Percentiles rank a stretch among this genome's conserved stretches.
These are phyloP conservation scores for Hydroisotoma schaefferi DNA, from an alignment of 2,888 invertebrate species.

Conservation along the genomic window DNA sequence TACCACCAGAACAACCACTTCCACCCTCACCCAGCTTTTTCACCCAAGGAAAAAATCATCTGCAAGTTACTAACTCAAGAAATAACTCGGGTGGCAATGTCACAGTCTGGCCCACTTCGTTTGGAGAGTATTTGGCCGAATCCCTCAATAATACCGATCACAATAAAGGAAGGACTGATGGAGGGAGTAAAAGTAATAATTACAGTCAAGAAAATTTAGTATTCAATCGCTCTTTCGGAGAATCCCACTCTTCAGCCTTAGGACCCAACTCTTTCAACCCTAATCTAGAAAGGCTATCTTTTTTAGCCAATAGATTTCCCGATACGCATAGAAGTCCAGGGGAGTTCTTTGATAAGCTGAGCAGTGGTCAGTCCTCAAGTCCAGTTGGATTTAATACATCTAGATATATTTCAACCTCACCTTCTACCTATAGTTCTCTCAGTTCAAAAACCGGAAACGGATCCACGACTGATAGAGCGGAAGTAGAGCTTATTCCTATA, in stretches of 20 bases:
- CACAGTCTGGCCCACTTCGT: conserved; percentile 2
- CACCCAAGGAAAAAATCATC: conserved; percentile 33
- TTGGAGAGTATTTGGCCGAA: not conserved
- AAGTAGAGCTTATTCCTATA: not conserved
- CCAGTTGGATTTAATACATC: not conserved
- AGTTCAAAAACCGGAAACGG: not conserved
- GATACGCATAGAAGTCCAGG: not conserved
- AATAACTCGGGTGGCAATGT: conserved; percentile 44
- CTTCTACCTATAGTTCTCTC: not conserved
- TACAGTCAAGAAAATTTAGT: not conserved
- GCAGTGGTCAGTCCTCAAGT: no score
- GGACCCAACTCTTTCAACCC: conserved; percentile 8
- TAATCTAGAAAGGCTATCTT: conserved; percentile 12
- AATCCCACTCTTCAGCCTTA: not conserved
- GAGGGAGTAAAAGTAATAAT: no score
- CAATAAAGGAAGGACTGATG: not conserved
- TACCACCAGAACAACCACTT: conserved; percentile 29
- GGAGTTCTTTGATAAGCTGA: not conserved
- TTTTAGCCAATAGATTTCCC: conserved; percentile 5
- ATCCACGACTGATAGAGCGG: not conserved
- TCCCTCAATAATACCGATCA: not conserved
- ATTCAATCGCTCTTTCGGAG: not conserved
- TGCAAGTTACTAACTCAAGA: conserved; percentile 41
- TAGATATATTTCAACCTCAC: not conserved
- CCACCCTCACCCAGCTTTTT: conserved; percentile 34